Base-by-base conservation (phyloP, 1,140 invertebrate species). In the Saxidomus purpurata region DNA sequence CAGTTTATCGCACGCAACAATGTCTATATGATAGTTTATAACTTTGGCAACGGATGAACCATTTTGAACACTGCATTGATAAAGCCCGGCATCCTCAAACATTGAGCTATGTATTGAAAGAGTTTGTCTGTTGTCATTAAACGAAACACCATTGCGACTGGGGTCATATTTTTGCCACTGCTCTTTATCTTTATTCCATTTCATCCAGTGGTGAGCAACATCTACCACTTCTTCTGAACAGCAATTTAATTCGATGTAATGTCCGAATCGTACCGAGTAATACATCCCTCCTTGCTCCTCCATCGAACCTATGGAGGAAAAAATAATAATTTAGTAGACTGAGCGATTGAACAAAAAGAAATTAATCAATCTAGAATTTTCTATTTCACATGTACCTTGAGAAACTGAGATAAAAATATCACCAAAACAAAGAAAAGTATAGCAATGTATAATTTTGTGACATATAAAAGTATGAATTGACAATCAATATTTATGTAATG, bases 191-290 rank as follows among this genome's bases (percentile, higher is more conserved):
- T 76, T 76, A 15, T 25, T 25, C 71, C 40, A 49, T 76, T 49
- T 76, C n/a, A 28, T n/a, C 71, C 71, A 76, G 9, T 9, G 25
- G 63, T 28, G 3, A 9, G 4, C 17, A 22, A 71, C 38, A 28
- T 25, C 59, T 40, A 4, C 11, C 13, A 11, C 25, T 8, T 47
- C n/a, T 9, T 19, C 3, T 19, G 71, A n/a, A 43, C 71, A 76
- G n/a, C 71, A 76, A 25, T 76, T 38, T n/a, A 76, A 38, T 49
- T 76, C 38, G 1, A 76, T 28, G 25, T 76, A 76, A 76, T 76
- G 71, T 76, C 71, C 71, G 40, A 40, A 76, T 19, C 40, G 11
- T 25, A 76, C 71, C 11, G 38, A 8, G 38, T 71, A 31, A 15
- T 71, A 43, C 9, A 38, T 43, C 8, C 3, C 38, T 6, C 19